Base-by-base conservation (phyloP, 2,888 invertebrate species). In the Sympetrum striolatum region DNA sequence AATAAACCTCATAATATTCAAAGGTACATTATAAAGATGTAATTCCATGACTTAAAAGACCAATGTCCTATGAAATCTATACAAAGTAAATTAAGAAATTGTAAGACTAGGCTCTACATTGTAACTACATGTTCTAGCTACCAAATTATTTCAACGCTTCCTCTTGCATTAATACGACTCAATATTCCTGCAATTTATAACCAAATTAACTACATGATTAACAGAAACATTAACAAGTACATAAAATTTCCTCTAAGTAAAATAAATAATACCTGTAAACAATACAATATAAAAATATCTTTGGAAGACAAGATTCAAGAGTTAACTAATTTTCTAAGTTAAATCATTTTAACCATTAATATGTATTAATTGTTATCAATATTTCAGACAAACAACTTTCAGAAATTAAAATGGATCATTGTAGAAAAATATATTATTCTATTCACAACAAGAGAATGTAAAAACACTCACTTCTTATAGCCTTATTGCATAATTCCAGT, bases 361-460 rank as follows among this genome's bases (percentile, higher is more conserved):
- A 82, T 22, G 60, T 22, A 18, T 53, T n/a, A 58, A n/a, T 12
- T 37, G 35, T 22, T 22, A 86, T 39, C 1, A 86, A 58, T 58
- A 37, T 35, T 0, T 58, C 22, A 18, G 60, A 86, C 48, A 53
- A 86, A 58, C 60, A n/a, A 73, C 31, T 2, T 10, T 73, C 31
- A 14, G 3, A 73, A 22, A 73, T 73, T 25, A 8, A 73, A 31
- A 31, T 12, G 12, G 25, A 73, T 5, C 12, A 31, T 31, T 25
- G 25, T 86, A 86, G 86, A 86, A 86, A 86, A 86, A 86, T 86
- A 86, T 86, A 86, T 39, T 2, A 35, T 37, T n/a, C 39, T 60
- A n/a, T 60, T 14, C n/a, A 35, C 8, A 37, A 86, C 64, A 80
- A 10, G 15, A 44, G 44, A 60, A 6, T 35, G 37, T 18, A 82